Evolutionary conservation across 2,797 vertebrate genomes (phyloP).

Genomic region (Naso thynnoides): DNA sequence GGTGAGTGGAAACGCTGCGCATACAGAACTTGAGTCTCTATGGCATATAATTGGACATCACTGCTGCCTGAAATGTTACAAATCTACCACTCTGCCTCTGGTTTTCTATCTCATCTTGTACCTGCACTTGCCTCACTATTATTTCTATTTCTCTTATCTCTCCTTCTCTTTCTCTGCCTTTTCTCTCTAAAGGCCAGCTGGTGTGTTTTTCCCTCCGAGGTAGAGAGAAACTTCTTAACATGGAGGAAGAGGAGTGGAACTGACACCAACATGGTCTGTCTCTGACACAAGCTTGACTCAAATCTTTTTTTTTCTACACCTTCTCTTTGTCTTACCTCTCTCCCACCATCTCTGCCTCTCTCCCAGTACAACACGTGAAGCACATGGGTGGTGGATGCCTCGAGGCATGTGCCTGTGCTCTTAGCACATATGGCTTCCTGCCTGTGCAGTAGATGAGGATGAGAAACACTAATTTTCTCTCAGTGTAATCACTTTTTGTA

Average conservation of each 20-base stretch:
- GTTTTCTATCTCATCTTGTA: conserved; percentile 41
- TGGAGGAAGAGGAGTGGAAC: conserved; percentile 78
- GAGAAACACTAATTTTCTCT: conserved; percentile 29
- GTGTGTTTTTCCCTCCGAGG: conserved; percentile 50
- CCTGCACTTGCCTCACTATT: conserved; percentile 36
- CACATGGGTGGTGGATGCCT: conserved; percentile 50
- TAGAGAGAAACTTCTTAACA: conserved; percentile 69
- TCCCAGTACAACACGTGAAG: conserved; percentile 48
- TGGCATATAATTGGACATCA: conserved; percentile 58
- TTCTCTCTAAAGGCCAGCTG: conserved; percentile 49
- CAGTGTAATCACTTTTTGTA: conserved; percentile 36
- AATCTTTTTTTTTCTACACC: conserved; percentile 43
- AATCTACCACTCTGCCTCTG: conserved; percentile 35
- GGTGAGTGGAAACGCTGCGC: conserved; percentile 40
- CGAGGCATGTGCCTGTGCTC: conserved; percentile 38
- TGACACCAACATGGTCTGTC: conserved; percentile 68
- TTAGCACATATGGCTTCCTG: conserved; percentile 43
- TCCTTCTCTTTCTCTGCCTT: not conserved
- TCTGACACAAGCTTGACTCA: conserved; percentile 74
- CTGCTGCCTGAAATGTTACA: conserved; percentile 33
- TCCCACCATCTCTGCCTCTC: conserved; percentile 14
- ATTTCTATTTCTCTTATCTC: conserved; percentile 43
- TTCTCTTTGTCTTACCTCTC: conserved; percentile 39
- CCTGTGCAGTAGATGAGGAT: conserved; percentile 27
- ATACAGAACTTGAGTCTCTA: conserved; percentile 26